These are phyloP conservation scores for Natrix natrix DNA, from an alignment of 2,797 vertebrate genomes.

Conservation along the genomic window DNA sequence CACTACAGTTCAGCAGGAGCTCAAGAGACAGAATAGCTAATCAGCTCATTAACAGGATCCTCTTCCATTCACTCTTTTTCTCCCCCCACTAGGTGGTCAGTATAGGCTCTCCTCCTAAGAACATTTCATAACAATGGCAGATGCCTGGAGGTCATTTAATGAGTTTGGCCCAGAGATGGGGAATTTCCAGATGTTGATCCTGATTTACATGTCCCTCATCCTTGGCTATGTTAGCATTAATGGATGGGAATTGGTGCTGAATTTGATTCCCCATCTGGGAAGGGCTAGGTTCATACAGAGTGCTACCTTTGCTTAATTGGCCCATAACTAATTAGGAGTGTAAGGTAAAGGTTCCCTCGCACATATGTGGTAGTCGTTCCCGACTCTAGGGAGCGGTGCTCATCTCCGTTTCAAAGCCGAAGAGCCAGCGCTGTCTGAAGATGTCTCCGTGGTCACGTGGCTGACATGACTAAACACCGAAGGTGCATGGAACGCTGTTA, in stretches of 20 bases:
- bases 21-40: constrained; percentile 4
- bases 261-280: not conserved
- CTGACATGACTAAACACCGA: too few species aligned
- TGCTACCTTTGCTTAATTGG: not conserved
- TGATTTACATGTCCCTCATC: not conserved
- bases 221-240: not conserved
- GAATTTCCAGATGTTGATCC: not conserved
- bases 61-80: not conserved
- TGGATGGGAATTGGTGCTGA: not conserved
- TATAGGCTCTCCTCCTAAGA: not conserved
- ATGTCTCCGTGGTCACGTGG: too few species aligned
- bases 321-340: not conserved
- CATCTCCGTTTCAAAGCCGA: too few species aligned
- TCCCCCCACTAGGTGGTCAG: not conserved
- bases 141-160: not conserved
- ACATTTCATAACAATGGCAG: not conserved
- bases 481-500: too few species aligned
- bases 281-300: not conserved
- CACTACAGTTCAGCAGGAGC: constrained; percentile 66
- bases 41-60: not conserved
- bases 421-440: too few species aligned
- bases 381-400: too few species aligned
- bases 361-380: too few species aligned
- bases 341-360: too few species aligned
- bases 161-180: not conserved